Base-by-base conservation (phyloP, 2,113 vertebrate species). In the Leptobrachium leishanense region DNA sequence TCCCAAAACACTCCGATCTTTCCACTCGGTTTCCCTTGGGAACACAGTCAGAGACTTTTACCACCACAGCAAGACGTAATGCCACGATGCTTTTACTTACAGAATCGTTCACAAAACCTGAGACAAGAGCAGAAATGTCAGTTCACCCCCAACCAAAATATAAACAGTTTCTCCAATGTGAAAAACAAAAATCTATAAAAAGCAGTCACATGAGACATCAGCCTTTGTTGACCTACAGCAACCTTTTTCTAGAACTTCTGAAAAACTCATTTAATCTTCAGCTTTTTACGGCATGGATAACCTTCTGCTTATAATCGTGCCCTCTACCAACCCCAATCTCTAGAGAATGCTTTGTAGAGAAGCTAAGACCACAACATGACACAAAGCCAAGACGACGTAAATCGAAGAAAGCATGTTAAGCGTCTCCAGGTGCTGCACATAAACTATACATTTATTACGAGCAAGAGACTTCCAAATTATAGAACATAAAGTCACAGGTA, bases 31-130 rank as follows among this genome's bases (percentile, higher is more conserved):
- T 92, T 69, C 92, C 94, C 0, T 87, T 90, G 0, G 92, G 91
- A 83, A 90, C 72, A 1, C 97, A 99, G 88, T 89, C 94, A 82
- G 94, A 96, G 85, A 90, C 86, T 87, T 99, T 99, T 83, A 98
- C 96, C 2, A 91, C 89, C 84, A 99, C 89, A 66, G 94, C 95
- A 83, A 98, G 89, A 68, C 95, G 94, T 63, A 98, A 84, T 70
- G 94, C 94, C 90, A 96, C 94, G 9, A 96, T 95, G 31, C 93
- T 93, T 82, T 94, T 95, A 43, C 87, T 87, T 40, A 91, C 70
- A 0, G 92, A 94, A 81, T 94, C 93, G 59, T 94, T 94, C 88
- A 94, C 86, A 86, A 94, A 92, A 70, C 92, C 93, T 94, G 13
- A 1, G 57, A 70, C n/a, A 79, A 83, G 69, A 74, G 75, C 53